phyloP scores from a whole-genome alignment of 2,888 invertebrate species.

The Ferrisia virgata region DNA sequence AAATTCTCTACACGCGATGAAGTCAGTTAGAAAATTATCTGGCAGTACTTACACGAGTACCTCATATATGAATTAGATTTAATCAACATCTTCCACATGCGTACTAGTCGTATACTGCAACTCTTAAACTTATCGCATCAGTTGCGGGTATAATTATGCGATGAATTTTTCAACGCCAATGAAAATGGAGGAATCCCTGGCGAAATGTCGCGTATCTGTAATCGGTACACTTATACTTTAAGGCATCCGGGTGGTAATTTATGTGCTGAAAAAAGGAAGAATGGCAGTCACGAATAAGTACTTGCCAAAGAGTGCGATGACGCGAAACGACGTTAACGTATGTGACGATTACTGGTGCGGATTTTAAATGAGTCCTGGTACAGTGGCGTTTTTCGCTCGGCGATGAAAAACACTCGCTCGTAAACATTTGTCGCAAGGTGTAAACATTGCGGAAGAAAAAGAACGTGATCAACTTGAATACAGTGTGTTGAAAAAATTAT shows the following conservation, averaged over 20 bases:
- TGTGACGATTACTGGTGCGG: slow-evolving; percentile 31
- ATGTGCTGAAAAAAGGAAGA: slow-evolving; percentile 6
- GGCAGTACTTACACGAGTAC: no score
- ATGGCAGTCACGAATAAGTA: slow-evolving; percentile 24
- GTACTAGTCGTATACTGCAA: no score
- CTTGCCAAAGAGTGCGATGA: slow-evolving; percentile 29
- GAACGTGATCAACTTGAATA: background rate
- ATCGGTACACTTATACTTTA: background rate
- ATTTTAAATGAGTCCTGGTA: slow-evolving; percentile 15
- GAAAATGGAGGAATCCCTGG: background rate
- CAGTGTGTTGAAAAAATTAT: background rate
- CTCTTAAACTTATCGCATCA: no score
- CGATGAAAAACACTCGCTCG: slow-evolving; percentile 20
- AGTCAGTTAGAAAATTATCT: no score
- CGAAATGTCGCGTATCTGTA: background rate
- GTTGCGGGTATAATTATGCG: slow-evolving; percentile 5
- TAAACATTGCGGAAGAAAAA: slow-evolving; percentile 18
- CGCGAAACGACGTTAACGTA: slow-evolving; percentile 31
- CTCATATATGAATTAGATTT: no score
- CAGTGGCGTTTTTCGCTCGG: background rate
- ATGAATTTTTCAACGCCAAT: background rate
- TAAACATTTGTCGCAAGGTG: slow-evolving; percentile 29
- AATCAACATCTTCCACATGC: no score
- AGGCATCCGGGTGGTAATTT: background rate
- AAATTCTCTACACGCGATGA: no score